Evolutionary conservation across 1,140 invertebrate genomes (phyloP), one percentile per base, ranked within the genome.

Genomic region (Nomia melanderi): DNA sequence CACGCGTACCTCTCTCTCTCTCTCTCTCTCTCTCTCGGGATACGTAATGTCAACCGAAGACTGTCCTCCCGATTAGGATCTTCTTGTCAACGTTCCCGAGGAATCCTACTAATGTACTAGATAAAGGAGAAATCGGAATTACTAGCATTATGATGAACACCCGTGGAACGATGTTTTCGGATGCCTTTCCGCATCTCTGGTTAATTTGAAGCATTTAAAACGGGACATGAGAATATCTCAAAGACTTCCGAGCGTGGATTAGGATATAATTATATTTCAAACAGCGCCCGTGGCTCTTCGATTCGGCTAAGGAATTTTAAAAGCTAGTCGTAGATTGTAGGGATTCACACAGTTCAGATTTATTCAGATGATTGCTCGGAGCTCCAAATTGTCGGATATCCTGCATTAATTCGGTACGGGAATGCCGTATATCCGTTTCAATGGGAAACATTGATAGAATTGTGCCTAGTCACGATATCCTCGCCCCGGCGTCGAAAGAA

Each of bases 51-150:
- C 62, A 14, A 25, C 44, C 2, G 6, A 12, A 17, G 36, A 20
- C n/a, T 17, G 4, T 41, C 12, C 14, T 9, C 23, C 6, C 53
- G 73, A 69, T 76, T 76, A 31, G 14, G 14, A 76, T 76, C 41
- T 76, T 29, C 11, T n/a, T 2, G 33, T 11, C 33, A 20, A 12
- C 14, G 9, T 73, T 69, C 50, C 0, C n/a, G 11, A 4, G 31
- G 23, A 36, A 59, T 47, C 36, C 36, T 17, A 39, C 23, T 5
- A 27, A 50, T 60, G 59, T 50, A 31, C 4, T n/a, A 1, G 12
- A 0, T 20, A 14, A 20, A 31, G 27, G 54, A 27, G 53, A 11
- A 54, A 44, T 27, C 25, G 20, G 4, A 54, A 27, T 54, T n/a
- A 27, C 53, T 23, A 8, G 36, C 36, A 14, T 47, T n/a, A n/a